These are phyloP conservation scores for Xestia c-nigrum DNA, from an alignment of 2,888 invertebrate species.

Conservation along the genomic window DNA sequence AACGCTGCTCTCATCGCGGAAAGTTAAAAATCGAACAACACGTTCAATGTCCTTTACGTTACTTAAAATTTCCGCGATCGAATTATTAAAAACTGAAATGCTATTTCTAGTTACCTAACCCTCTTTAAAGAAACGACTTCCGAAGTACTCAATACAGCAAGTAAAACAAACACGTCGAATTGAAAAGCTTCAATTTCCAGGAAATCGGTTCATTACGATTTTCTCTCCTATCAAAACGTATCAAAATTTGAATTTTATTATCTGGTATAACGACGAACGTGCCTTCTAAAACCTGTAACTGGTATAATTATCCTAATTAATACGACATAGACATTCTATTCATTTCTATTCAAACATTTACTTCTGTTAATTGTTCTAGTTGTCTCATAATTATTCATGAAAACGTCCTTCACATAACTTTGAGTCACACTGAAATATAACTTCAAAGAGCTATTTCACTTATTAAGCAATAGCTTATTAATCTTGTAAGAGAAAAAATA, in stretches of 20 bases:
- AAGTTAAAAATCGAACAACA: neutral
- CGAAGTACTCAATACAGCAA: neutral
- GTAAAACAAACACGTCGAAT: neutral
- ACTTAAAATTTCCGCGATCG: neutral
- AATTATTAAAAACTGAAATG: neutral
- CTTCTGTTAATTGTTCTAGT: slow-evolving; percentile 23
- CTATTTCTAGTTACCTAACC: neutral
- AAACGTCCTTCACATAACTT: slow-evolving; percentile 22
- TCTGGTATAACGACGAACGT: neutral
- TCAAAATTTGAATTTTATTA: neutral
- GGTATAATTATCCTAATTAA: slow-evolving; percentile 3
- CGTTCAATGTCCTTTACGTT: neutral
- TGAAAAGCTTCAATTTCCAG: neutral
- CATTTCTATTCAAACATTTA: slow-evolving; percentile 9
- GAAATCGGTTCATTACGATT: neutral
- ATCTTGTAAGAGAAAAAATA: slow-evolving; percentile 15
- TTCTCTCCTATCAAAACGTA: neutral
- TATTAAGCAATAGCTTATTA: slow-evolving; percentile 8
- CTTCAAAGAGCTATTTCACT: slow-evolving; percentile 14
- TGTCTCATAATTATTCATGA: slow-evolving; percentile 30
- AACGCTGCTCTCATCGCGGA: neutral
- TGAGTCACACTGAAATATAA: slow-evolving; percentile 24
- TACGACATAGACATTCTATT: neutral
- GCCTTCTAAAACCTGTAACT: neutral
- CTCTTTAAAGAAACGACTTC: neutral